Evolutionary conservation across 1,140 invertebrate genomes (phyloP), one percentile per base, ranked within the genome.

Genomic region (Halesus radiatus): DNA sequence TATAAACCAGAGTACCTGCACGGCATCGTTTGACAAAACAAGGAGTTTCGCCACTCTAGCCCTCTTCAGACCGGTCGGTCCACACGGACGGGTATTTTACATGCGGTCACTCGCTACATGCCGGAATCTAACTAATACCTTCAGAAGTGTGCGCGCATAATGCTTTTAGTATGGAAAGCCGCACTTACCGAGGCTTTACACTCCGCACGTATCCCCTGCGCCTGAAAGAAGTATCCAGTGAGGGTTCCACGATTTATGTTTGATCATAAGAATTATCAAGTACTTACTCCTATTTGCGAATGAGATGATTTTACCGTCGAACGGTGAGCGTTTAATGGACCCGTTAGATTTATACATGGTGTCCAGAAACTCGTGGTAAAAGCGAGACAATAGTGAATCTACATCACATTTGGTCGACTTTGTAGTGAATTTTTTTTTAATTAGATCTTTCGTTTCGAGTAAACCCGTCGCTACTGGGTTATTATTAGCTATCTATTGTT

Each of bases 121-220:
- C 50, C 16, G 50, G 76, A 77, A 68, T 78, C 56, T 53, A 60
- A 68, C 76, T 78, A 78, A 78, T 66, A 53, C 76, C 62, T 53
- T 18, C 32, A 26, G 50, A 78, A 54, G 76, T 66, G 62, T 68
- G 76, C 32, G 52, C 50, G 62, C 76, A 78, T 78, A 78, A 78
- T 78, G 76, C 76, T 45, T 74, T 75, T 23, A 26, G 45, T 52
- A 72, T 3, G 20, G 50, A 18, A 50, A 18, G 45, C 10, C 68
- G 45, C 62, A 66, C 45, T 72, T 52, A 66, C 8, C 23, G 23
- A n/a, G 26, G 29, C 62, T 32, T 72, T 72, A 72, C 68, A 72
- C 62, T 18, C 53, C 54, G 54, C 68, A 72, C 18, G 68, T 66
- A 72, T 26, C 54, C 20, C 45, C 22, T 29, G 22, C 1, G 37